Conservation (phyloP, 2,797 vertebrate genomes). For the Sebastiscus albofasciatus region DNA sequence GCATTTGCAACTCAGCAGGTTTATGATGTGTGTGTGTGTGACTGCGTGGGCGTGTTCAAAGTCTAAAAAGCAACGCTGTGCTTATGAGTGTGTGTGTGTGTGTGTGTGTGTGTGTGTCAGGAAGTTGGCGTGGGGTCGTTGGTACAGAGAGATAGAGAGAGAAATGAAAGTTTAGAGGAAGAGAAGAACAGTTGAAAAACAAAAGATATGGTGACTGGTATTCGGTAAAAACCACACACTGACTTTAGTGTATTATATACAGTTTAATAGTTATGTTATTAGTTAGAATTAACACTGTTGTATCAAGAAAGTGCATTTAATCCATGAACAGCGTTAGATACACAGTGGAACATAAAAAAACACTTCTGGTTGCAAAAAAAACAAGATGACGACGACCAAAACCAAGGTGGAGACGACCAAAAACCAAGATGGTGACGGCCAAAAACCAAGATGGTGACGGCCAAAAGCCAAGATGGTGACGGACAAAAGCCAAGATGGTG, state of each 20-base stretch:
- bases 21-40: neutral
- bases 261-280: neutral
- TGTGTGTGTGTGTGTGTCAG: slow-evolving; percentile 23
- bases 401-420: too few species aligned
- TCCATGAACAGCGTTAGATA: neutral
- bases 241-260: neutral
- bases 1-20: neutral
- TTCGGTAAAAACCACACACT: neutral
- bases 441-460: too few species aligned
- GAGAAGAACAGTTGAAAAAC: neutral
- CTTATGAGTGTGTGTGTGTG: slow-evolving; percentile 1
- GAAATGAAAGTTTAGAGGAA: slow-evolving; percentile 22
- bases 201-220: neutral
- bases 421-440: too few species aligned
- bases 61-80: neutral
- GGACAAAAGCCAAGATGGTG: too few species aligned
- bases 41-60: slow-evolving; percentile 43
- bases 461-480: too few species aligned
- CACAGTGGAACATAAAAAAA: neutral
- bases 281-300: neutral
- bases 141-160: neutral
- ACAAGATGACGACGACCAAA: too few species aligned
- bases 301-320: neutral
- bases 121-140: slow-evolving; percentile 24
- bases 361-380: too few species aligned